A percentile compares a stretch with the other conserved stretches of the same genome.
Evolutionary conservation across 2,888 invertebrate genomes (phyloP).

Genomic region (Acanthosoma haemorrhoidale): DNA sequence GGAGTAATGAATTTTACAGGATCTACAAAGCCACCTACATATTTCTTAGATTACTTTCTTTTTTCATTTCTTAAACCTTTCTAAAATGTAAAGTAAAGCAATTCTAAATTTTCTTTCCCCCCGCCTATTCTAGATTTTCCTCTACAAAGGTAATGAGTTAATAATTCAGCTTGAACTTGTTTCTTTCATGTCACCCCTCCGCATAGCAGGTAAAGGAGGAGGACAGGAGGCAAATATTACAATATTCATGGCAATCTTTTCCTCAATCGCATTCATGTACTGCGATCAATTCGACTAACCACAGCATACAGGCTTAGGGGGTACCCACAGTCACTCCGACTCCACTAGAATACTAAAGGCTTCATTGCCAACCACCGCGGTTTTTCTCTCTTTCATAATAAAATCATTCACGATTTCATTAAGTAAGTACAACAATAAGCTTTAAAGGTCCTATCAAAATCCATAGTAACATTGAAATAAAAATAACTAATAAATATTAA

Average conservation of each 20-base stretch:
- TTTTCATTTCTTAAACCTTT: too few relatives aligned
- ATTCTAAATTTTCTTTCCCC: not conserved
- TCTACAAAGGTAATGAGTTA: conserved; percentile 6
- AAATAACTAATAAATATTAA: too few relatives aligned
- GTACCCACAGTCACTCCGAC: not conserved
- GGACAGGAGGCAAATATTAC: conserved; percentile 14
- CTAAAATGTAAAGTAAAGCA: too few relatives aligned
- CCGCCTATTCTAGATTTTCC: not conserved
- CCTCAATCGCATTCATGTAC: conserved; percentile 14
- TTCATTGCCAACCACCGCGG: too few relatives aligned
- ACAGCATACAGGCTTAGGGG: not conserved
- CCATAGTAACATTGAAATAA: too few relatives aligned
- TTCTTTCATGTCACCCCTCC: conserved; percentile 13
- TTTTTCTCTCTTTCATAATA: too few relatives aligned
- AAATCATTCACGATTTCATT: too few relatives aligned
- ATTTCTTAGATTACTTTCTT: too few relatives aligned
- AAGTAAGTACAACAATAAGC: too few relatives aligned
- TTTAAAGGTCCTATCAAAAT: too few relatives aligned
- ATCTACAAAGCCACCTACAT: too few relatives aligned
- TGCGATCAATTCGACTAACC: conserved; percentile 5
- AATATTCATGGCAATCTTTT: conserved; percentile 23
- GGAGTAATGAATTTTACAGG: too few relatives aligned
- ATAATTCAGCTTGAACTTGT: not conserved
- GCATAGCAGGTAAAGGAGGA: not conserved
- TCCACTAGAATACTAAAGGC: not conserved